phyloP scores from a whole-genome alignment of 2,113 vertebrate species.

The Theristicus caerulescens region DNA sequence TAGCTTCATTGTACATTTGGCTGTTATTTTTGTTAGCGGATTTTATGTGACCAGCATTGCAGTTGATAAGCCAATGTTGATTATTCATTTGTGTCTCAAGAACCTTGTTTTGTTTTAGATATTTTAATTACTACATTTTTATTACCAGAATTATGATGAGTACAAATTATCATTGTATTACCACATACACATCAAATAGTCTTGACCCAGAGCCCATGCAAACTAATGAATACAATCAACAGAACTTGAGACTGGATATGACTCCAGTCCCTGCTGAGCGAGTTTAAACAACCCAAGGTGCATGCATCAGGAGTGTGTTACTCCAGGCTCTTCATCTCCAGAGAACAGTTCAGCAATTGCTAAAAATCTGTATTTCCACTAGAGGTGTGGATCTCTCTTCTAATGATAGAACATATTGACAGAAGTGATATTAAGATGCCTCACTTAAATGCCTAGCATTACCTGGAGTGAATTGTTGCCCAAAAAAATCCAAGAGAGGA shows the following conservation, averaged over 20 bases:
- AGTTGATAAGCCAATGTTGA: not conserved
- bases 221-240: rapidly evolving
- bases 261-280: not conserved
- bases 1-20: not conserved
- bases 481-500: not conserved
- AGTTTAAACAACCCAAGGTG: not conserved
- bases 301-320: not conserved
- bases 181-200: not conserved
- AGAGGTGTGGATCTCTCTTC: not conserved
- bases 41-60: not conserved
- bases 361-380: not conserved
- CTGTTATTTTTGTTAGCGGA: not conserved
- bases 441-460: not conserved
- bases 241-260: not conserved
- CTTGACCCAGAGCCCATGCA: not conserved
- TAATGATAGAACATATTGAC: not conserved
- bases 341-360: not conserved
- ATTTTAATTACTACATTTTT: not conserved
- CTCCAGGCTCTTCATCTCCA: not conserved
- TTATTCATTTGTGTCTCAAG: not conserved
- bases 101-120: not conserved
- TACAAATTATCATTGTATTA: not conserved
- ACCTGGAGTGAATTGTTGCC: not conserved
- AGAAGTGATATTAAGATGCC: not conserved
- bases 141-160: not conserved